Base-by-base conservation (phyloP, 53 echinoderm and acorn worm species). In the Stichopus horrens region DNA sequence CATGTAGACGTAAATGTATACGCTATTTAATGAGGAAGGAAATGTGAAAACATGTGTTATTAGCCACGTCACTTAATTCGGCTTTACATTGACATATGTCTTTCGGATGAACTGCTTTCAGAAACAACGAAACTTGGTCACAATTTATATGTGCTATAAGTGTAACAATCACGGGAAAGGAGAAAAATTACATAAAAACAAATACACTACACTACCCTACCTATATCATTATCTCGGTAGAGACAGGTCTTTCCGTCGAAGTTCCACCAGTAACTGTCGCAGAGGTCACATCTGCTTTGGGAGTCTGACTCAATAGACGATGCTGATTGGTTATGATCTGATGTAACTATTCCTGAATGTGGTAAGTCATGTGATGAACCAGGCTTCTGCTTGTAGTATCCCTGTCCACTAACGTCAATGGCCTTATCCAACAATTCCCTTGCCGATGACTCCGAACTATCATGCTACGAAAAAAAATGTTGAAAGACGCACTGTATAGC, bases 251-350 rank as follows among this genome's bases (percentile, higher is more conserved):
- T 81, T 10, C 81, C 81, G 9, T 81, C 52, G 53, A 57, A 23
- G 22, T 81, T 81, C 81, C 81, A 81, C 81, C 81, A 81, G 81
- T 21, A 81, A 5, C 81, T 81, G 21, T 55, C 81, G 56, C 81
- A 81, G 21, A 16, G 57, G 3, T 10, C 52, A 18, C 81, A 81
- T 10, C 8, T 21, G 55, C 10, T 8, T 11, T 56, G 7, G 18
- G 55, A 5, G 6, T 19, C 16, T 56, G 22, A 4, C 9, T 18
- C 54, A 18, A 9, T 81, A 57, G 6, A 5, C 3, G 56, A 16
- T 20, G 56, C 20, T 10, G 75, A 21, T 23, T 9, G 54, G 7
- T 54, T 21, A 6, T 54, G 23, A n/a, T 77, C 52, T 52, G 18
- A 52, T 53, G 53, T 16, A 14, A 54, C 4, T 77, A 11, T 2